Base-by-base conservation (phyloP, 2,888 invertebrate species). In the Pyrrhia umbra region DNA sequence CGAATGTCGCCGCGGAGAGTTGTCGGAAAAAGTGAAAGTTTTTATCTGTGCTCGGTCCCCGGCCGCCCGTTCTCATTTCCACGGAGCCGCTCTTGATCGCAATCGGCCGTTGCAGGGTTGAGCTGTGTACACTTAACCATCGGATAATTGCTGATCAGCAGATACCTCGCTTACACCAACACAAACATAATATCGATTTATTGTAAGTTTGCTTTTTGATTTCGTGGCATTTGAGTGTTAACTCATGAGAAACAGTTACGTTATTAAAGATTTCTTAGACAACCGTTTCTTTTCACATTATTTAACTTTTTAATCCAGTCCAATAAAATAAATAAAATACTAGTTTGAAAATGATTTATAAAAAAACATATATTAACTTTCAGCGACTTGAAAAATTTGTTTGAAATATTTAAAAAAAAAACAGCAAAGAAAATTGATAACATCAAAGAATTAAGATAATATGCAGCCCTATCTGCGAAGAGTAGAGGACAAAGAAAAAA, bases 1-100 rank as follows among this genome's bases (percentile, higher is more conserved):
- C 80, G 86, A 92, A 92, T 90, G 90, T 92, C 85, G 84, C 91
- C 90, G 87, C 84, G 68, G 90, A 90, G 91, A 88, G 87, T 90
- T 88, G 89, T 88, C 88, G 88, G 90, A 89, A 92, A 91, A 92
- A 93, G 92, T 91, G 91, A 93, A 94, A 93, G 92, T 94, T 94
- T 94, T 94, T 94, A 93, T 93, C 92, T 90, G 86, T 73, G 80
- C 80, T 68, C 83, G 82, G 88, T 92, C 92, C 93, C 92, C 80
- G 86, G 90, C 84, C 88, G 87, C 85, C 86, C 90, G 90, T 92
- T 91, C 87, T 91, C 91, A 92, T 93, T 92, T 92, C 88, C 89
- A 90, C 88, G 85, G 86, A 85, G 85, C 85, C 84, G 88, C 88
- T 88, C 88, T 89, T 90, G 93, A 93, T 92, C 89, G 85, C 89